Conservation (phyloP, 2,888 invertebrate genomes). For the Himalopsyche kuldschensis region DNA sequence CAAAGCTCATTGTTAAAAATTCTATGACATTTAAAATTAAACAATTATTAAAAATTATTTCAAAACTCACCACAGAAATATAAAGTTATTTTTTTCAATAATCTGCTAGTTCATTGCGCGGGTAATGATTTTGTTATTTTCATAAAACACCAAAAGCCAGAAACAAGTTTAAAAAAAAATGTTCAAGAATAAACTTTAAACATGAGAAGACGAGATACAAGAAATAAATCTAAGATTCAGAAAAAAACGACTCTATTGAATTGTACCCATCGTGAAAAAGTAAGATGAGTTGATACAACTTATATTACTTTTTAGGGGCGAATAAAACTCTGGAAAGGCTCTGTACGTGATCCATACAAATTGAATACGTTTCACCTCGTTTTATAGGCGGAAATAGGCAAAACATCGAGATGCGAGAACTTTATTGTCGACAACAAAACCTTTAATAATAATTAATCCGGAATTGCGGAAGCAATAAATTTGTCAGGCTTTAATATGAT, state of each 20-base stretch:
- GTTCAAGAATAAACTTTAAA: background rate
- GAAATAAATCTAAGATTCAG: background rate
- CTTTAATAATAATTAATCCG: background rate
- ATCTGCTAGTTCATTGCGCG: too few relatives aligned
- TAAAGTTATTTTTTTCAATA: too few relatives aligned
- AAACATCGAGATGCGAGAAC: background rate
- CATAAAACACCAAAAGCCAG: too few relatives aligned
- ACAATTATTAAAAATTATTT: too few relatives aligned
- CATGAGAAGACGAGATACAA: background rate
- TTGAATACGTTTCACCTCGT: background rate
- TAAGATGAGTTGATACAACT: constrained; percentile 7
- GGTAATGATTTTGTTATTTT: too few relatives aligned
- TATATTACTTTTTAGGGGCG: constrained; percentile 15
- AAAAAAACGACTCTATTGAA: constrained; percentile 11
- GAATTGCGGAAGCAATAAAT: background rate
- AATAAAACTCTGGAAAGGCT: constrained; percentile 10
- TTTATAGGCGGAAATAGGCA: background rate
- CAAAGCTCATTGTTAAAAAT: too few relatives aligned
- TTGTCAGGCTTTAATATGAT: background rate
- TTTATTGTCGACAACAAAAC: background rate
- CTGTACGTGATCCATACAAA: background rate
- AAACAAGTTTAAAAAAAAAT: background rate
- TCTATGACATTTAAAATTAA: too few relatives aligned
- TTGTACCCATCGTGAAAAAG: constrained; percentile 10
- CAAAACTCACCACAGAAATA: too few relatives aligned